Evolutionary conservation across 2,888 invertebrate species (phyloP).

Genomic region (Eucriotettix oculatus): DNA sequence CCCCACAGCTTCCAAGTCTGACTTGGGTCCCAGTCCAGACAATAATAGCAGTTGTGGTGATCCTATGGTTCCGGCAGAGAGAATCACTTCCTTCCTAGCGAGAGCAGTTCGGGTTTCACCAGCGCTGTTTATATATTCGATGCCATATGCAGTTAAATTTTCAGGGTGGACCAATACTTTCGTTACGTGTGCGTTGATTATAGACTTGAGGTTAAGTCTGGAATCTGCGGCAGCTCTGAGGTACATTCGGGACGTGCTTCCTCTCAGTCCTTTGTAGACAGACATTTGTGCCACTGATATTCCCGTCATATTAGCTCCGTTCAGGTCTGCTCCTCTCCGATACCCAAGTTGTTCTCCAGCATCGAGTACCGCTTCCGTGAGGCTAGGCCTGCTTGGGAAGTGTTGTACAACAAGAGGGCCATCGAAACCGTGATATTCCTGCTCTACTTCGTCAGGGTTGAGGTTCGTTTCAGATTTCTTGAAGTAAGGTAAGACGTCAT

Average conservation of each 20-base stretch:
- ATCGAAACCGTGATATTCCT: conserved; percentile 22
- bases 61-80: conserved; percentile 75
- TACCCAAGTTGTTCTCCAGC: conserved; percentile 25
- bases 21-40: conserved; percentile 42
- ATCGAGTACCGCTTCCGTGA: conserved; percentile 22
- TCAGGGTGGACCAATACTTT: conserved; percentile 31
- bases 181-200: conserved; percentile 31
- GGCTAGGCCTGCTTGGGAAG: conserved; percentile 23
- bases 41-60: conserved; percentile 82
- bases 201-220: conserved; percentile 2
- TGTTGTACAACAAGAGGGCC: conserved; percentile 26
- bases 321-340: conserved; percentile 22
- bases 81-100: conserved; percentile 63
- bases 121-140: conserved; percentile 22
- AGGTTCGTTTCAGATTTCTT: conserved; percentile 23
- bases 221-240: conserved; percentile 19
- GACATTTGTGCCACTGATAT: conserved; percentile 14
- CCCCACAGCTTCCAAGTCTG: conserved; percentile 33
- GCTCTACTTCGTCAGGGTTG: conserved; percentile 7
- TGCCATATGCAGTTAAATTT: conserved; percentile 26
- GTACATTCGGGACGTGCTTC: conserved; percentile 36
- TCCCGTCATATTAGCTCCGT: conserved; percentile 15
- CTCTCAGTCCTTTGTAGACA: conserved; percentile 17
- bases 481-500: conserved; percentile 22
- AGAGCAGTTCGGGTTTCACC: conserved; percentile 26